phyloP scores from a whole-genome alignment of 2,113 vertebrate species.

The Pandion haliaetus region DNA sequence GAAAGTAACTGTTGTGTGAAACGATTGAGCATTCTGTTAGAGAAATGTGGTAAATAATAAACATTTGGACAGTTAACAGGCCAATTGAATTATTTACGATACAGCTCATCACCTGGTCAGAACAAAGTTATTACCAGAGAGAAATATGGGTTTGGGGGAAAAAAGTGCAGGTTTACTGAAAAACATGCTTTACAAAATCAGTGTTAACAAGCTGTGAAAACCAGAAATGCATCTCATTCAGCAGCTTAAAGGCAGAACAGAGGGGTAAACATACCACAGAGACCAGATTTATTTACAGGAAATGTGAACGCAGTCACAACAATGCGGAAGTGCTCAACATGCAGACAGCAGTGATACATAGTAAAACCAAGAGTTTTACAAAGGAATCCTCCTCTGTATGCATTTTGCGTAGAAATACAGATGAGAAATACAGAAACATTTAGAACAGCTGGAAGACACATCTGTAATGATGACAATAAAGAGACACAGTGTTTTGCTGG shows the following conservation, averaged over 20 bases:
- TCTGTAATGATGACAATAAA: background rate
- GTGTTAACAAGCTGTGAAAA: background rate
- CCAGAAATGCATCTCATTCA: background rate
- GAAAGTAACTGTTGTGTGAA: background rate
- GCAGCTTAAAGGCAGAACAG: background rate
- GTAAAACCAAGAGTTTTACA: background rate
- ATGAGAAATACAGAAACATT: background rate
- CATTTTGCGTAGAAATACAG: background rate
- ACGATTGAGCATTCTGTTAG: background rate
- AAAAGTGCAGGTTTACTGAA: background rate
- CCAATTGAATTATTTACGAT: fast-evolving
- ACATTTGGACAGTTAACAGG: background rate
- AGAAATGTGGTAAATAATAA: background rate
- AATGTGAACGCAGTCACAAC: background rate
- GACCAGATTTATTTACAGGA: background rate
- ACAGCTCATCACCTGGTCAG: background rate
- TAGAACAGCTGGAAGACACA: background rate
- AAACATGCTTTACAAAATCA: background rate
- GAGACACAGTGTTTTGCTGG: background rate
- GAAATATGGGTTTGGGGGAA: background rate
- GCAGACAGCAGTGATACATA: background rate
- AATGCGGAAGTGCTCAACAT: background rate
- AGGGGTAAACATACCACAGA: background rate
- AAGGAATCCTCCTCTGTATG: background rate
- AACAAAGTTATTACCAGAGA: background rate